Evolutionary conservation across 2,113 vertebrate genomes (phyloP), one percentile per base, ranked within the genome.

Genomic region (Struthidea cinerea): DNA sequence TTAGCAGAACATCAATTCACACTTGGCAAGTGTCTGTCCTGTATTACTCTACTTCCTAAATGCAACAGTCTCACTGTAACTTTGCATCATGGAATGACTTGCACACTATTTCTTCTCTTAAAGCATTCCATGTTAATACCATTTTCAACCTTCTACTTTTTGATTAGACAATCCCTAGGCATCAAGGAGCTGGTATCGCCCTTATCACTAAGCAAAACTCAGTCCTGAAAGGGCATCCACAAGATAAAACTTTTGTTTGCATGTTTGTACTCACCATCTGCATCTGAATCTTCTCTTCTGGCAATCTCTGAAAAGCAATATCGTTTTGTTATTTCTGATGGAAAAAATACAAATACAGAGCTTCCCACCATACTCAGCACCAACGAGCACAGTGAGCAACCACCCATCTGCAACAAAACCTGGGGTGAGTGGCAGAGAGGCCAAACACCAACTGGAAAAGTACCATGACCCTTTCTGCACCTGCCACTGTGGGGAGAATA

Each of bases 271-370:
- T 96, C 87, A 97, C 97, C 88, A 59, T 85, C 70, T 88, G 41
- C 10, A 84, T 49, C 10, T 69, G 87, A 70, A 42, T 81, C 93
- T 56, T 94, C 81, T 96, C 63, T 76, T 67, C 67, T 69, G 41
- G 50, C 26, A 18, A 96, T 50, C 78, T 94, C 96, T 95, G 88
- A 76, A 95, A 97, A 84, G 46, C 35, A 97, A 92, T 32, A 59
- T 1, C 33, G 14, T 60, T 87, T 50, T 59, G 23, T 91, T 93
- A 75, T 23, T 86, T 81, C n/a, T 67, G 11, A 53, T 60, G 20
- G 35, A 61, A 84, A 68, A 87, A 70, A 30, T 28, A 49, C 33
- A 46, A 41, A 19, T 26, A 22, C 2, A 8, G 59, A 59, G 16
- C 49, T 84, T 52, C 9, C 20, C 26, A 35, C 35, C 15, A 32